These are phyloP conservation scores for Dissostichus mawsoni DNA, from an alignment of 2,113 vertebrate genomes.

Conservation along the genomic window DNA sequence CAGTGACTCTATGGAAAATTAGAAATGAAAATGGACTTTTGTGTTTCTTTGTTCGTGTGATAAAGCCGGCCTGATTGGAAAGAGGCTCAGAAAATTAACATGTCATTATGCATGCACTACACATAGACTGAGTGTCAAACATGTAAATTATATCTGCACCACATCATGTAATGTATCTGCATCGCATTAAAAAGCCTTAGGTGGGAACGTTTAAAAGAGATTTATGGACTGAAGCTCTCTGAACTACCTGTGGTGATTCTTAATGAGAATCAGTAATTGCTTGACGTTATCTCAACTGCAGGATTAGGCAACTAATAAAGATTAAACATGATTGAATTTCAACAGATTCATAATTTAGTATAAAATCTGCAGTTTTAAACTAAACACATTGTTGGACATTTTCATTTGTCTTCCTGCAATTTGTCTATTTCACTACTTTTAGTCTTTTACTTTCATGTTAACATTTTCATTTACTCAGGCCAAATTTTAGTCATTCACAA, in stretches of 20 bases:
- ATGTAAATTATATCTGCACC: neutral
- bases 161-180: neutral
- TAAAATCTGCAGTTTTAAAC: too few species aligned
- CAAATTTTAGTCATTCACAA: too few species aligned
- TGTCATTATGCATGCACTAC: neutral
- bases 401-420: too few species aligned
- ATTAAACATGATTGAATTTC: too few species aligned
- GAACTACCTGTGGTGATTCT: neutral
- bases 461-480: too few species aligned
- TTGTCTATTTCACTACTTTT: too few species aligned
- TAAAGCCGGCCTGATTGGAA: neutral
- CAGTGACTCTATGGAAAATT: neutral
- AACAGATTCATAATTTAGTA: neutral
- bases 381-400: too few species aligned
- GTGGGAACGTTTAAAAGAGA: neutral
- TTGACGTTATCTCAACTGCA: neutral
- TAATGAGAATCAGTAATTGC: neutral
- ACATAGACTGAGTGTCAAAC: neutral
- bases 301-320: neutral
- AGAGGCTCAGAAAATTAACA: too few species aligned
- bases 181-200: neutral
- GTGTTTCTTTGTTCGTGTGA: neutral
- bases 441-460: too few species aligned
- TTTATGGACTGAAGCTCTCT: neutral
- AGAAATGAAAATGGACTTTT: neutral